A percentile compares a stretch with the other conserved stretches of the same genome.
phyloP scores from a whole-genome alignment of 35 echinoderm and acorn worm genomes.

The Diadema setosum region DNA sequence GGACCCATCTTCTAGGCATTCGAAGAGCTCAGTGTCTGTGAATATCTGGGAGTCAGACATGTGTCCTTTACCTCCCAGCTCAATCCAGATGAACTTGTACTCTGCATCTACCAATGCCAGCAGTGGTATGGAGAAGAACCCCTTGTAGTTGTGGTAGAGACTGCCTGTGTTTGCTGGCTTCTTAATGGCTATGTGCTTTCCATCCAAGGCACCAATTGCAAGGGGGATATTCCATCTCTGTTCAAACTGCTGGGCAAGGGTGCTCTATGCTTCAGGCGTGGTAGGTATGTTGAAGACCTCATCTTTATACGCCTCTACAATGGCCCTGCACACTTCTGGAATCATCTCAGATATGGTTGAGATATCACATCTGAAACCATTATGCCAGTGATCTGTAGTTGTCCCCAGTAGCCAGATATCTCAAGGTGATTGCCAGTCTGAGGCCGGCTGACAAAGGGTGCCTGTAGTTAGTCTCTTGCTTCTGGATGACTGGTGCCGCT shows the following conservation, averaged over 20 bases:
- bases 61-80: neutral
- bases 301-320: slow-evolving; percentile 35
- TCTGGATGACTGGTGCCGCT: slow-evolving; percentile 25
- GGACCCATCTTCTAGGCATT: slow-evolving; percentile 2
- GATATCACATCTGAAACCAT: neutral
- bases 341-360: slow-evolving; percentile 5
- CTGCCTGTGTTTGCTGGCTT: neutral
- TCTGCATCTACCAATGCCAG: slow-evolving; percentile 22
- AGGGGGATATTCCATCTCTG: slow-evolving; percentile 29
- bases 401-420: slow-evolving; percentile 42
- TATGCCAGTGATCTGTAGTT: slow-evolving; percentile 31
- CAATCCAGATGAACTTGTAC: slow-evolving; percentile 17
- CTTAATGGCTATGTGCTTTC: slow-evolving; percentile 39
- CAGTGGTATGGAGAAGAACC: no score
- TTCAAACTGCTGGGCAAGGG: slow-evolving; percentile 52
- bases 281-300: slow-evolving; percentile 18
- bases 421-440: slow-evolving; percentile 27
- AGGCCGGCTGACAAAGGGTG: neutral
- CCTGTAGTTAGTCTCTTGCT: slow-evolving; percentile 11
- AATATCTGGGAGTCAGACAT: no score
- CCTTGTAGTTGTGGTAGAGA: slow-evolving; percentile 34
- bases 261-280: slow-evolving; percentile 26
- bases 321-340: slow-evolving; percentile 36
- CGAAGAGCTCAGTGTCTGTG: neutral
- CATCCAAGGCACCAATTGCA: slow-evolving; percentile 37